phyloP scores from a whole-genome alignment of 1,140 invertebrate genomes.

The Melipona quadrifasciata region DNA sequence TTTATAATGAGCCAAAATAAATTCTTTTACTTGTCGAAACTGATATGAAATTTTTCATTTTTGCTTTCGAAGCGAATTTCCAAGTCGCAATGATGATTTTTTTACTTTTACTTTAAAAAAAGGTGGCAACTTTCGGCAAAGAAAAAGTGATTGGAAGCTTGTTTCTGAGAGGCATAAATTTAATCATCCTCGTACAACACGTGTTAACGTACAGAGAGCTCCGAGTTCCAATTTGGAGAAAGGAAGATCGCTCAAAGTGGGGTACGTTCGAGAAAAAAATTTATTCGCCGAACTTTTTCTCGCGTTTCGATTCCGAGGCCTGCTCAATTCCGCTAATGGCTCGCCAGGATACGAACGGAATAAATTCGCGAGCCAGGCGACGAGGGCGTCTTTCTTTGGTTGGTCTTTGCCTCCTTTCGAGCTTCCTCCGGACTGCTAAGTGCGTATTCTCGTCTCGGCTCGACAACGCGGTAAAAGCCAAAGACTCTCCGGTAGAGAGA shows the following conservation, averaged over 20 bases:
- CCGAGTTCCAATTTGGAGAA: not conserved
- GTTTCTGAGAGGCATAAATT: not conserved
- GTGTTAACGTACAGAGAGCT: not conserved
- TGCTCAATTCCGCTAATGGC: conserved; percentile 32
- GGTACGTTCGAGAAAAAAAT: not conserved
- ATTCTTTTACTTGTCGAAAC: no score
- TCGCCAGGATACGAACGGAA: not conserved
- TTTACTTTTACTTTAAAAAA: no score
- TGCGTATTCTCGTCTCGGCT: conserved; percentile 18
- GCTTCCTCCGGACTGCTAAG: conserved; percentile 8
- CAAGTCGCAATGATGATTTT: no score
- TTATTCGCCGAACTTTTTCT: not conserved
- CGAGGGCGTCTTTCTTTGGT: conserved; percentile 4
- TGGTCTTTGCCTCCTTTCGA: conserved; percentile 18
- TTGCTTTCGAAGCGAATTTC: no score
- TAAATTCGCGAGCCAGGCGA: conserved; percentile 13
- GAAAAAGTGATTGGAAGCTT: not conserved
- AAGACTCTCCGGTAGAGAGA: not conserved
- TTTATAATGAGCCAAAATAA: no score
- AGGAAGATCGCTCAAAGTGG: no score
- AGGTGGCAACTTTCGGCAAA: not conserved
- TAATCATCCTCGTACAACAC: not conserved
- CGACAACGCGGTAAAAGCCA: conserved; percentile 9
- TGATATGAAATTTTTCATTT: no score
- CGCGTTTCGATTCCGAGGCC: not conserved